Base-by-base conservation (phyloP, 2,113 vertebrate genomes). In the Ifrita kowaldi region DNA sequence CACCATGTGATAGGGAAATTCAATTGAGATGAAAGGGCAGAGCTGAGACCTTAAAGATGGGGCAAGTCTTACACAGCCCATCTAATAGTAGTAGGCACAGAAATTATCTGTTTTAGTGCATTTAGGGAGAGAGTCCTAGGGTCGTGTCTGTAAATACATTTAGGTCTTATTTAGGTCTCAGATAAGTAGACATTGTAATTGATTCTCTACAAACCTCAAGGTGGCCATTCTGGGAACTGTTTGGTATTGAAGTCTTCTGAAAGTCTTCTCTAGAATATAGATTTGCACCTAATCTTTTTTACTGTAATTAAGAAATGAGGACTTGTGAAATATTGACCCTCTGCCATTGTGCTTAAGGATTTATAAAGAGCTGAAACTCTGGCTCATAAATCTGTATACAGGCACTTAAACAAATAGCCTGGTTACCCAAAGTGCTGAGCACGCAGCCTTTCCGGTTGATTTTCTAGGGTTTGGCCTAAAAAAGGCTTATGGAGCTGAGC, bases 401-500 rank as follows among this genome's bases (percentile, higher is more conserved):
- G 30, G 91, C 93, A 86, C 80, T 96, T 95, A 93, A 92, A 90
- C 76, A 94, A 94, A 94, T 93, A 77, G 71, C 82, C 92, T 92
- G 86, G 83, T 87, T 90, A 92, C 88, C 75, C 82, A 46, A 93
- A 96, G 88, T 80, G 85, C 95, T 93, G 83, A 95, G 82, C 82
- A 80, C 7, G 69, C 83, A 83, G 57, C 82, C 75, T 93, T 73
- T 90, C 67, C 0, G 1, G 82, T 76, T 80, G 90, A 55, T 94
- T 94, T 93, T 94, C 55, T 88, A 53, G 55, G 59, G 63, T 94
- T 96, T 96, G 88, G 88, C 70, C 92, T 93, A 85, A 85, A 93
- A 94, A 80, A 62, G 62, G 18, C n/a, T 90, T 93, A 9, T 32
- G 53, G 81, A 93, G 78, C 90, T 85, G 57, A 90, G 53, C 32